A percentile compares a stretch with the other conserved stretches of the same genome.
Conservation (phyloP, 2,797 vertebrate species). For the Buphagus erythrorhynchus region DNA sequence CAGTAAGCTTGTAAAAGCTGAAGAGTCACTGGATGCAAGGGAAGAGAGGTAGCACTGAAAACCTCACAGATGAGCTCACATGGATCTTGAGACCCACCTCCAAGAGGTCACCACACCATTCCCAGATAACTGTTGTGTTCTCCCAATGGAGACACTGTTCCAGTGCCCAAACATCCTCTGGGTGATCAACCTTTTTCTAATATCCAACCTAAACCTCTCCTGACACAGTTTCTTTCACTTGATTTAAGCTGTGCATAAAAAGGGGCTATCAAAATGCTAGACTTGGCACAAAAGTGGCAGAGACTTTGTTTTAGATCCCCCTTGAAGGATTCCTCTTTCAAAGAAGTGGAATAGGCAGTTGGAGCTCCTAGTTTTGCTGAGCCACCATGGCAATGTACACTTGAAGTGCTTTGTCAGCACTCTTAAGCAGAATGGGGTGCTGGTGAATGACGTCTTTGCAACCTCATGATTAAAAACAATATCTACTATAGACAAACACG, state of each 20-base stretch:
- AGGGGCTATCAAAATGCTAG: background rate
- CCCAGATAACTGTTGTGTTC: background rate
- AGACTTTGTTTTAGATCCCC: background rate
- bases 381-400: background rate
- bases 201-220: background rate
- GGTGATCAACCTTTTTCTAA: background rate
- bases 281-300: background rate
- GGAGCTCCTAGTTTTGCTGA: background rate
- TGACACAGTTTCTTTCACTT: background rate
- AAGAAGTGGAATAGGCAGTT: background rate
- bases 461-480: background rate
- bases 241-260: background rate
- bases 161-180: background rate
- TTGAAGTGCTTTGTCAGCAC: background rate
- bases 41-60: background rate
- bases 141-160: background rate
- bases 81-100: background rate
- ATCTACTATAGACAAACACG: background rate
- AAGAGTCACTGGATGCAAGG: background rate
- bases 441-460: background rate
- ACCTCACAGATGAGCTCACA: background rate
- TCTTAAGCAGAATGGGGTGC: background rate
- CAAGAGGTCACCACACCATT: background rate
- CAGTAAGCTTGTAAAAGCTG: background rate
- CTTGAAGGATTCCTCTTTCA: background rate